Evolutionary conservation across 2,888 invertebrate species (phyloP).

Genomic region (Hyalella azteca): DNA sequence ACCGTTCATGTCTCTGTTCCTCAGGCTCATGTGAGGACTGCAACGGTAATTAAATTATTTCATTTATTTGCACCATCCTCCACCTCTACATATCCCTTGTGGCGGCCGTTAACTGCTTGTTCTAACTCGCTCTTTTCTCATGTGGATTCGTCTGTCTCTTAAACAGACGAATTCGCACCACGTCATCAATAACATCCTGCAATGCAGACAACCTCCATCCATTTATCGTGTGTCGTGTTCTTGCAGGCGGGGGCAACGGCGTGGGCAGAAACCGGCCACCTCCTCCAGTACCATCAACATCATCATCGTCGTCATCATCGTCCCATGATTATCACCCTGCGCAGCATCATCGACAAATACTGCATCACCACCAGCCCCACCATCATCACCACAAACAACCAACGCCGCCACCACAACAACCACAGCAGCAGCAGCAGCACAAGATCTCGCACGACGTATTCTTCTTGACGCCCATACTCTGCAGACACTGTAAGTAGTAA

Average conservation of each 20-base stretch:
- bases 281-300: not conserved
- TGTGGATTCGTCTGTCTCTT: too few relatives aligned
- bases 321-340: not conserved
- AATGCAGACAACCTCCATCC: too few relatives aligned
- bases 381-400: not conserved
- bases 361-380: not conserved
- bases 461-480: constrained; percentile 21
- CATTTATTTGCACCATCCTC: too few relatives aligned
- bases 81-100: too few relatives aligned
- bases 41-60: too few relatives aligned
- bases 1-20: too few relatives aligned
- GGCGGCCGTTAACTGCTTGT: too few relatives aligned
- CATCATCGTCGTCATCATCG: not conserved
- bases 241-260: not conserved
- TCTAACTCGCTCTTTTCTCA: too few relatives aligned
- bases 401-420: not conserved
- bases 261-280: constrained; percentile 4
- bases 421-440: not conserved
- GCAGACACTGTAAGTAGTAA: constrained; percentile 25
- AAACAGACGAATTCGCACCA: too few relatives aligned
- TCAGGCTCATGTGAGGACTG: too few relatives aligned
- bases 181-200: too few relatives aligned
- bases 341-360: not conserved
- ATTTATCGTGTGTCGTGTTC: too few relatives aligned
- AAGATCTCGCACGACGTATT: constrained; percentile 16